These are phyloP conservation scores for Drosophila maculinotata DNA, from an alignment of 2,888 invertebrate genomes.

Conservation along the genomic window DNA sequence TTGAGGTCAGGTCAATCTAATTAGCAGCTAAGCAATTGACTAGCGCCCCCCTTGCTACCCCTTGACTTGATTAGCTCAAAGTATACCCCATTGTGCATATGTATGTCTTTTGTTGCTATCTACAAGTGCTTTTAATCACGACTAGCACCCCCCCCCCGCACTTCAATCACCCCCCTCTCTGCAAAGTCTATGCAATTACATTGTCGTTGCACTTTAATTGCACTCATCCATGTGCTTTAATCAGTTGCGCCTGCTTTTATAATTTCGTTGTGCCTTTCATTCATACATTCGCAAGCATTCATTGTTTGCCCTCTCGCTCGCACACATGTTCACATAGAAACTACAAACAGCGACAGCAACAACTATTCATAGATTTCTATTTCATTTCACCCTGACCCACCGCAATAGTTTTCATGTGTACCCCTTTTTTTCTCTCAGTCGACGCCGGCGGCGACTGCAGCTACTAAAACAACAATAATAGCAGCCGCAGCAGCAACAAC, in stretches of 20 bases:
- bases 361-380: conserved; percentile 78
- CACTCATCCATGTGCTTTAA: conserved; percentile 51
- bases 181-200: conserved; percentile 23
- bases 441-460: conserved; percentile 26
- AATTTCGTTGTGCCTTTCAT: conserved; percentile 44
- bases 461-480: conserved; percentile 41
- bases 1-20: conserved; percentile 62
- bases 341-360: conserved; percentile 24
- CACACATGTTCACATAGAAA: conserved; percentile 24
- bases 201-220: conserved; percentile 55
- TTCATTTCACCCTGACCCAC: conserved; percentile 80
- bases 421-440: conserved; percentile 49
- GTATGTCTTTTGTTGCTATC: conserved; percentile 20
- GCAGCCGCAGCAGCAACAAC: conserved; percentile 39
- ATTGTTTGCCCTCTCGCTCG: conserved; percentile 24
- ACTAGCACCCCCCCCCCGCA: not conserved
- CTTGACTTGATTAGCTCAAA: conserved; percentile 19
- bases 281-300: conserved; percentile 35
- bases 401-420: conserved; percentile 75
- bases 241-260: conserved; percentile 48
- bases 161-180: not conserved
- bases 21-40: conserved; percentile 55
- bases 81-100: conserved; percentile 18
- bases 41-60: not conserved
- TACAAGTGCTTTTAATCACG: conserved; percentile 24